Evolutionary conservation across 2,113 vertebrate species (phyloP).

Genomic region (Phylloscopus trochiloides): DNA sequence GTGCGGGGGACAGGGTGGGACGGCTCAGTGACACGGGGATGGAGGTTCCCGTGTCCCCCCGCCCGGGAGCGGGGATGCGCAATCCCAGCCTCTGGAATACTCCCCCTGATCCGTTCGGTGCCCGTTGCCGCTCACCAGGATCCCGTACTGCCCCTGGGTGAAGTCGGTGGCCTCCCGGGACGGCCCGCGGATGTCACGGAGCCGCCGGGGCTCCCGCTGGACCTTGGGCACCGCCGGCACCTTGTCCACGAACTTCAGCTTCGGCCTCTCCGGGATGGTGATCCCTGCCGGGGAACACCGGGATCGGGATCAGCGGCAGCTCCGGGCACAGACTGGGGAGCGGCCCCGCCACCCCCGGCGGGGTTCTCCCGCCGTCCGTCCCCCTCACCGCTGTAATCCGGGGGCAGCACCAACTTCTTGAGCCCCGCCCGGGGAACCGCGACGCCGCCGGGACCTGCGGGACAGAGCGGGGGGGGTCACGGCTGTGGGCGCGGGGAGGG

Average conservation of each 20-base stretch:
- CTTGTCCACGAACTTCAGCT: constrained; percentile 88
- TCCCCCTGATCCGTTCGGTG: accelerated
- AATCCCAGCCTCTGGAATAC: neutral
- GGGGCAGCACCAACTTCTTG: constrained; percentile 77
- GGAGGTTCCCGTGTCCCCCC: neutral
- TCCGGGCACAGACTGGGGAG: accelerated
- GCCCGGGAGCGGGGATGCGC: neutral
- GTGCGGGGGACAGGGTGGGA: neutral
- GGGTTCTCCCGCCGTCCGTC: neutral
- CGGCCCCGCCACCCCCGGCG: accelerated
- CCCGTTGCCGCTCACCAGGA: constrained; percentile 79
- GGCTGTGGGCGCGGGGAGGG: neutral
- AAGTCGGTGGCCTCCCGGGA: constrained; percentile 75
- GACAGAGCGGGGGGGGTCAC: neutral
- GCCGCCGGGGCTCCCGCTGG: constrained; percentile 78
- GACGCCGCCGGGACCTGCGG: constrained; percentile 9
- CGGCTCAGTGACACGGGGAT: neutral
- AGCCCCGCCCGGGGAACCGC: constrained; percentile 71
- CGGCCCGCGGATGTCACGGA: constrained; percentile 88
- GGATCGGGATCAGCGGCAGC: accelerated
- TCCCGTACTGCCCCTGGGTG: constrained; percentile 81
- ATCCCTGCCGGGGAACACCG: constrained; percentile 66
- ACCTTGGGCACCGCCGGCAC: constrained; percentile 83
- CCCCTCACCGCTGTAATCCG: constrained; percentile 80
- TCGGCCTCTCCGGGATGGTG: constrained; percentile 81